Base-by-base conservation (phyloP, 1,140 invertebrate species). In the Zaprionus vittiger region DNA sequence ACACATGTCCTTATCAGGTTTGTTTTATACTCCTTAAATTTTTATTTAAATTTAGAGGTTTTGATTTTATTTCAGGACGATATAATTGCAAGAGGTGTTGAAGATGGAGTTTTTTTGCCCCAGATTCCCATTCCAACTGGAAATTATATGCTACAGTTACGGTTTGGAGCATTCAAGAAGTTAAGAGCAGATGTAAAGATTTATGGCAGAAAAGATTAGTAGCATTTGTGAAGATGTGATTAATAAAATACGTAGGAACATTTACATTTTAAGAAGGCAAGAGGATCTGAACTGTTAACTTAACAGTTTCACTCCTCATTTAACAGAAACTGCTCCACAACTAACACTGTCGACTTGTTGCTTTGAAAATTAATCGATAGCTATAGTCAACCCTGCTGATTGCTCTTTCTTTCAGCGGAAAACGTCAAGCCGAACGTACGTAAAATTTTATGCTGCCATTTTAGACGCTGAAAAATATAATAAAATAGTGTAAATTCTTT, bases 391-490 rank as follows among this genome's bases (percentile, higher is more conserved):
- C 20, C 15, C 34, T 31, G 57, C 17, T 52, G 20, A 14, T 28
- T 1, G 3, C 12, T 82, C 82, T 70, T 85, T 85, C 82, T 85
- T 85, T 85, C 80, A 62, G 68, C 73, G 77, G 71, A 55, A 77
- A 70, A 76, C 82, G 70, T 76, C 61, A 70, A 80, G 63, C 80
- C 82, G 80, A 80, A 76, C 49, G 82, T 82, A 85, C 72, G 82
- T 84, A 65, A 26, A 57, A 44, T 57, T 70, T 66, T 60, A 4
- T 1, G 2, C 28, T 14, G 34, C 14, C 11, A 34, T 9, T 26
- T 15, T 14, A 24, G 49, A 66, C 37, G 0, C 6, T 1, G 11
- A 69, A 64, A 64, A 65, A 52, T 47, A 14, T 5, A 44, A 14
- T 37, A 57, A 69, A 74, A 57, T 57, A 37, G 20, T 26, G 24